Evolutionary conservation across 2,888 invertebrate species (phyloP), one percentile per base, ranked within the genome.

Genomic region (Cancer borealis): DNA sequence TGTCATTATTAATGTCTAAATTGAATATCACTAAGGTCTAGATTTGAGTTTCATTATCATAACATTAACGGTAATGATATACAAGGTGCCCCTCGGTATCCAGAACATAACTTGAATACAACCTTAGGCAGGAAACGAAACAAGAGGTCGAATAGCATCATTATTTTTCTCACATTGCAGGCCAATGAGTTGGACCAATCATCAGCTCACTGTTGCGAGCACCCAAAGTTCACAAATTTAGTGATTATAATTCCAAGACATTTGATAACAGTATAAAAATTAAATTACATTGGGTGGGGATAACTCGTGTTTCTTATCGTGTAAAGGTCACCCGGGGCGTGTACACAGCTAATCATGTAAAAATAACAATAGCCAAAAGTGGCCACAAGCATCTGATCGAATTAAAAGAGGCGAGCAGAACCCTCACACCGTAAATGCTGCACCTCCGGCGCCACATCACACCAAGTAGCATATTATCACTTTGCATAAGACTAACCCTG

Each of bases 401-500:
- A 45, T 54, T 30, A 45, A 73, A 54, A 73, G 93, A 93, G 90
- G 90, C 90, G 30, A 66, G 89, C 90, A 30, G 79, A 66, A 73
- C 90, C 90, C 66, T 89, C 45, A 88, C 92, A 88, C 88, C 92
- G 60, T 60, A 46, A 84, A 90, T 90, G 79, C 90, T 90, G 47
- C 84, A 90, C 90, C 93, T 89, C 88, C 93, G 90, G 47, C 93
- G 90, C 92, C 92, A 88, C 88, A 88, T 84, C 84, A 92, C 92
- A 92, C 92, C 92, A 90, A 88, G 66, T 93, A 92, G 93, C 93
- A 93, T 91, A 94, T 66, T 94, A 94, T 94, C 94, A 94, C 92
- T 94, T 84, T 94, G 94, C 94, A 94, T 94, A 94, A 90, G 60
- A 94, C 92, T 84, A 92, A 94, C 92, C 94, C 94, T 92, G 92